Evolutionary conservation across 2,113 vertebrate species (phyloP), one percentile per base, ranked within the genome.

Genomic region (Machaerirhynchus nigripectus): DNA sequence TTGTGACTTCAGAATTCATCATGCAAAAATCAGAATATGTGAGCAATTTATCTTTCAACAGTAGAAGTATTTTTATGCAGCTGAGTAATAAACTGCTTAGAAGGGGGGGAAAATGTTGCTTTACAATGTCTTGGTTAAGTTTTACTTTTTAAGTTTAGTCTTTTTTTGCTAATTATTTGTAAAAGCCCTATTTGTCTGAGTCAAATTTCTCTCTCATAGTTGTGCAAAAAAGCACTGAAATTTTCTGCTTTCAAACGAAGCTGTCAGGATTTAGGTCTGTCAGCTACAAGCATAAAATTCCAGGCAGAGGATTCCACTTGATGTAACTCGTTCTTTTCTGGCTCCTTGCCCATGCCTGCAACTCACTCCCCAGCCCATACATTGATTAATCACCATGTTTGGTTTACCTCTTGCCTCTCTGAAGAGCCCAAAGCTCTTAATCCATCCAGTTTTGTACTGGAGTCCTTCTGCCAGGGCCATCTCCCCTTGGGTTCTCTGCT

Each of bases 41-140:
- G 47, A n/a, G 65, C 64, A 94, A 97, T 97, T 96, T 60, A 23
- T 87, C 96, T 96, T 95, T 91, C 73, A 63, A 95, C 89, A 91
- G 60, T 31, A 88, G 52, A 52, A 56, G 33, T 70, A 61, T 94
- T 96, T 88, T 94, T 89, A 81, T 83, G 59, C 53, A 61, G 76
- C 52, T 93, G 68, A 84, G 60, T 95, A 97, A 97, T 80, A 88
- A 97, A 87, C 70, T 93, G 40, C 93, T 94, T 60, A 59, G 75
- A 91, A 90, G 42, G 27, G 9, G 9, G 33, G 2, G 0, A 11
- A 17, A 47, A 52, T 44, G 59, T 64, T 46, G 13, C 60, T 81
- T 83, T 90, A 9, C 20, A 12, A 56, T 28, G 24, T 84, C 90
- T 89, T 89, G 31, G 89, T 92, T 94, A 82, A 84, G 14, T 77